Evolutionary conservation across 2,113 vertebrate genomes (phyloP).

Genomic region (Lates calcarifer): DNA sequence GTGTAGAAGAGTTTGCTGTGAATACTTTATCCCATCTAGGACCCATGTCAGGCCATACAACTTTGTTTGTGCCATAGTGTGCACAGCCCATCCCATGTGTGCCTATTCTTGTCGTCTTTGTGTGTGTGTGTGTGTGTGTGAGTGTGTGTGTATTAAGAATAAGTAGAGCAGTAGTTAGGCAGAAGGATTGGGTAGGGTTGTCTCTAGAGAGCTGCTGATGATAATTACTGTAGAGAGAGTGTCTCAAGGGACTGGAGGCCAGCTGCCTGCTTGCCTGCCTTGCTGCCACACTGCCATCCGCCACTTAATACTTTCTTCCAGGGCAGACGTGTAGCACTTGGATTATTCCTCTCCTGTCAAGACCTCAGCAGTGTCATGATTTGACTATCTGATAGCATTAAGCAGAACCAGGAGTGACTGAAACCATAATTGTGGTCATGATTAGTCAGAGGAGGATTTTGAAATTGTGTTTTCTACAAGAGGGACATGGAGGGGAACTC

Average conservation of each 20-base stretch:
- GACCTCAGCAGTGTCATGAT: conserved; percentile 14
- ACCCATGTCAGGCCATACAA: conserved; percentile 32
- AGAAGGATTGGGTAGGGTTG: conserved; percentile 45
- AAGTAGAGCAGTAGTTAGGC: conserved; percentile 68
- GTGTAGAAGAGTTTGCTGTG: conserved; percentile 62
- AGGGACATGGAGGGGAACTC: neutral
- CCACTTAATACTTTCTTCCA: conserved; percentile 54
- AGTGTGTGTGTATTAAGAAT: conserved; percentile 50
- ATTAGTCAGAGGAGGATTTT: conserved; percentile 4
- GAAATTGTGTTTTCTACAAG: neutral
- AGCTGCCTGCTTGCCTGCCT: conserved; percentile 60
- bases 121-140: conserved; percentile 44
- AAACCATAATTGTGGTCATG: neutral
- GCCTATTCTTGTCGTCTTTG: no score
- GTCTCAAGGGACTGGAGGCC: conserved; percentile 70
- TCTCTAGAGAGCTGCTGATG: conserved; percentile 79
- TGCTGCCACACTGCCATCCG: conserved; percentile 44
- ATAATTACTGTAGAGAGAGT: conserved; percentile 83
- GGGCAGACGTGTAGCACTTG: conserved; percentile 31
- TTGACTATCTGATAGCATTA: conserved; percentile 5
- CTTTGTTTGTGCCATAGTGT: conserved; percentile 57
- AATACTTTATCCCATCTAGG: conserved; percentile 63
- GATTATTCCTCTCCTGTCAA: conserved; percentile 47
- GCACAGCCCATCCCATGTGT: no score
- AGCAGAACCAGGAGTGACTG: neutral